Percentiles rank a stretch among this genome's conserved stretches.
Evolutionary conservation across 2,113 vertebrate species (phyloP).

Genomic region (Lagopus leucura): DNA sequence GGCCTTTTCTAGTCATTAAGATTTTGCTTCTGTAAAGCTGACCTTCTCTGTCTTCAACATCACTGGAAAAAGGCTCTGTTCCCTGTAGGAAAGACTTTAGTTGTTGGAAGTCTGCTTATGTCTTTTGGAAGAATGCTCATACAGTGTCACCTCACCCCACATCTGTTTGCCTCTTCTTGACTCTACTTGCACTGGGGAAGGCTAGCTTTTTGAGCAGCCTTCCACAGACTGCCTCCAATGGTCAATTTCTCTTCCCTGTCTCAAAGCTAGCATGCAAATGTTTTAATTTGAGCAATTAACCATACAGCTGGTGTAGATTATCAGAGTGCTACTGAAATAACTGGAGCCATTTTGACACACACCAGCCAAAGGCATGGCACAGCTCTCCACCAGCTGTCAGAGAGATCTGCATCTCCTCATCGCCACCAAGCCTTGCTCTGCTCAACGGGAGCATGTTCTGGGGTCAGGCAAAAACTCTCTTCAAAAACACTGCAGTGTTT

Average conservation of each 20-base stretch:
- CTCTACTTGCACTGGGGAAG: background rate
- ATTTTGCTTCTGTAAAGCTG: background rate
- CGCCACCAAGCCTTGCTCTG: background rate
- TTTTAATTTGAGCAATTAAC: constrained; percentile 20
- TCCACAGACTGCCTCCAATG: background rate
- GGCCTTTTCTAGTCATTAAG: background rate
- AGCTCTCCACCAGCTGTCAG: background rate
- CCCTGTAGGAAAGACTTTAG: background rate
- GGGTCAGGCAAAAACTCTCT: background rate
- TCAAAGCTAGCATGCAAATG: background rate
- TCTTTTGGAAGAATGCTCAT: background rate
- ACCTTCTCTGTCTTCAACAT: background rate
- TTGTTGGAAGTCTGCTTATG: background rate
- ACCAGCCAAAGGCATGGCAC: background rate
- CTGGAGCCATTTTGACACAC: background rate
- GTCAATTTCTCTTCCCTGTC: background rate
- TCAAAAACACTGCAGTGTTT: background rate
- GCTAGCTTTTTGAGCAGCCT: background rate
- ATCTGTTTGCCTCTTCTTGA: background rate
- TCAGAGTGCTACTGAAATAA: background rate
- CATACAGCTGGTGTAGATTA: background rate
- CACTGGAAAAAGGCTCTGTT: background rate
- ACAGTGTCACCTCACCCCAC: background rate
- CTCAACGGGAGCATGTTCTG: background rate
- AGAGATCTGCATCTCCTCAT: background rate